Conservation (phyloP, 1,140 invertebrate genomes). For the Drosophila sucinea region DNA sequence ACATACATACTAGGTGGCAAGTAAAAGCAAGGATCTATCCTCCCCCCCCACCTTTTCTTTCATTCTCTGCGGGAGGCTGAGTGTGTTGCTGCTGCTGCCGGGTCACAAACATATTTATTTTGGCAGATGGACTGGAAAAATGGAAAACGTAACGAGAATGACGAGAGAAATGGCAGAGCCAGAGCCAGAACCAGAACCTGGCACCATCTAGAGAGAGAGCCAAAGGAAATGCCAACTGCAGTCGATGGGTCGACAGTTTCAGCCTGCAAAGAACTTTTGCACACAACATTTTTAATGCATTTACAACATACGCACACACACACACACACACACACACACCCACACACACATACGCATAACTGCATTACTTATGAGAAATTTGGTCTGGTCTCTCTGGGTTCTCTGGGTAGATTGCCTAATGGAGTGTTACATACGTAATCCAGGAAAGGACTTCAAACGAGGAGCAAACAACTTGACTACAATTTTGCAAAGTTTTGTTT, state of each 20-base stretch:
- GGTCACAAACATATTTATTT: slow-evolving; percentile 60
- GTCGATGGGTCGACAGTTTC: slow-evolving; percentile 32
- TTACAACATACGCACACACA: slow-evolving; percentile 36
- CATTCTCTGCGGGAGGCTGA: slow-evolving; percentile 1
- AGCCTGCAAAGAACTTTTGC: slow-evolving; percentile 25
- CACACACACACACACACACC: slow-evolving; percentile 3
- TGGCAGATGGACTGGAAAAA: slow-evolving; percentile 66
- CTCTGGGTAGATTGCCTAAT: slow-evolving; percentile 35
- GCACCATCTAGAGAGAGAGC: not conserved
- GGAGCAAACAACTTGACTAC: not conserved
- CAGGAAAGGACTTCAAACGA: not conserved
- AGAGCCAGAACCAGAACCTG: slow-evolving; percentile 26
- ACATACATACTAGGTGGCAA: slow-evolving; percentile 23
- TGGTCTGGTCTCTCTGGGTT: slow-evolving; percentile 16
- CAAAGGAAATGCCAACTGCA: slow-evolving; percentile 18
- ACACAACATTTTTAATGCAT: slow-evolving; percentile 56
- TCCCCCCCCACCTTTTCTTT: not conserved
- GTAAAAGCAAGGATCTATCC: not conserved
- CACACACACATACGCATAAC: slow-evolving; percentile 20
- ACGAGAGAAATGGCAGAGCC: slow-evolving; percentile 42
- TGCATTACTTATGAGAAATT: slow-evolving; percentile 44
- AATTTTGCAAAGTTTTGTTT: not conserved
- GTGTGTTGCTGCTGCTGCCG: slow-evolving; percentile 28
- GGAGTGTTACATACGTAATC: slow-evolving; percentile 23
- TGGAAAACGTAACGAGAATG: slow-evolving; percentile 38